Percentiles rank a stretch among this genome's conserved stretches.
These are phyloP conservation scores for Dissostichus mawsoni DNA, from an alignment of 2,113 vertebrate genomes.

Conservation along the genomic window DNA sequence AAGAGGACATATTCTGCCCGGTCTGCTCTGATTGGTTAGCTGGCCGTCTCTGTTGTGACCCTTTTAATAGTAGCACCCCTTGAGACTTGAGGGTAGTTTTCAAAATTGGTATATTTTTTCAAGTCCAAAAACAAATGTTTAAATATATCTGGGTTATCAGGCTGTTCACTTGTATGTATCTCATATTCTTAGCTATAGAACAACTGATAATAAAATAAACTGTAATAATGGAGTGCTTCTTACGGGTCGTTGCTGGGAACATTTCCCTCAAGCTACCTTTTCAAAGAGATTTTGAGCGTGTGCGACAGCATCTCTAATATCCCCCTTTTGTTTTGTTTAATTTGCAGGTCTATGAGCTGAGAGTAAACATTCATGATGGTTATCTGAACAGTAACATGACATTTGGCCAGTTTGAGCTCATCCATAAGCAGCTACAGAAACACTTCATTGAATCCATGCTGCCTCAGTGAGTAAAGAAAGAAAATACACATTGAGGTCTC, in stretches of 20 bases:
- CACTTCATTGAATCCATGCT: slow-evolving; percentile 83
- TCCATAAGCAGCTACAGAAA: slow-evolving; percentile 88
- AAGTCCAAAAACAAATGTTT: not conserved
- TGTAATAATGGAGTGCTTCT: not conserved
- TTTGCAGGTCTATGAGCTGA: slow-evolving; percentile 84
- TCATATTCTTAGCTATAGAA: not conserved
- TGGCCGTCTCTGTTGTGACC: no score
- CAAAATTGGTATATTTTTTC: not conserved
- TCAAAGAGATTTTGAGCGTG: not conserved
- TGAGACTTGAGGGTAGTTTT: not conserved
- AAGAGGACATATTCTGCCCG: no score
- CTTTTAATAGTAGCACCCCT: not conserved
- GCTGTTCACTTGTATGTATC: not conserved
- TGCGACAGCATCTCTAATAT: not conserved
- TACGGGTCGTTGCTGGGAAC: not conserved
- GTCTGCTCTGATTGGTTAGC: no score
- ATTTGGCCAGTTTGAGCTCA: slow-evolving; percentile 84
- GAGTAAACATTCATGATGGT: slow-evolving; percentile 82
- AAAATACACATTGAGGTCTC: no score
- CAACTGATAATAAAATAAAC: not conserved
- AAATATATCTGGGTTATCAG: not conserved
- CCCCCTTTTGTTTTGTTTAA: slow-evolving; percentile 17
- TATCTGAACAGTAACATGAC: slow-evolving; percentile 84
- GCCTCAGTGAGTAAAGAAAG: slow-evolving; percentile 86
- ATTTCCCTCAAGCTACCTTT: not conserved